Evolutionary conservation across 1,140 invertebrate genomes (phyloP), one percentile per base, ranked within the genome.

Genomic region (Sinonovacula constricta): DNA sequence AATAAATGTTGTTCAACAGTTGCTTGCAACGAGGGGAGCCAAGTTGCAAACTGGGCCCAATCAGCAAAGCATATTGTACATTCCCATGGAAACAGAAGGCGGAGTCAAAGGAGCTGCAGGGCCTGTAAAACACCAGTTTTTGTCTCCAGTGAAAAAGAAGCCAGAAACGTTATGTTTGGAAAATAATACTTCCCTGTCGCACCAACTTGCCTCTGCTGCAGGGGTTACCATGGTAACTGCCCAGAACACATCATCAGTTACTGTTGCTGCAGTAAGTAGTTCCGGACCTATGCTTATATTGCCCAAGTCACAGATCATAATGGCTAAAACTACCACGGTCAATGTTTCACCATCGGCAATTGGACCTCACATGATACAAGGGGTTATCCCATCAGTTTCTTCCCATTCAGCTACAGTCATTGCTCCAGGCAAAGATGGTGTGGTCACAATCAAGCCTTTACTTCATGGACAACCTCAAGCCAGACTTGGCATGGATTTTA

Each of bases 1-100:
- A 60, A 69, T 78, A 12, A 78, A 70, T 51, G 75, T 78, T 62
- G 66, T 78, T 24, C 51, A 78, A 31, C 75, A 78, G 49, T 60
- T 78, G 57, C 67, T 78, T 24, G 57, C 45, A 10, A 68, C 65
- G 10, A 36, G 67, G 49, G 75, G 75, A 24, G 75, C 67, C 7
- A 78, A 70, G 54, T n/a, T 78, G 26, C 62, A 59, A 51, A 34
- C 56, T 18, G 75, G 75, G 22, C 51, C 75, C 7, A 63, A 69
- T 39, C 62, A 78, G 22, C 75, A 78, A 49, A 70, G 65, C 26
- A 70, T 78, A 15, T 24, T 78, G 57, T 60, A 69, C 54, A 78
- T 78, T 4, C 75, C 75, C 14, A 78, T 70, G 72, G 72, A 67
- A 36, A 76, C 57, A n/a, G 63, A 76, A n/a, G 62, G 72, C 15